Base-by-base conservation (phyloP, 2,888 invertebrate species). In the Tholera decimalis region DNA sequence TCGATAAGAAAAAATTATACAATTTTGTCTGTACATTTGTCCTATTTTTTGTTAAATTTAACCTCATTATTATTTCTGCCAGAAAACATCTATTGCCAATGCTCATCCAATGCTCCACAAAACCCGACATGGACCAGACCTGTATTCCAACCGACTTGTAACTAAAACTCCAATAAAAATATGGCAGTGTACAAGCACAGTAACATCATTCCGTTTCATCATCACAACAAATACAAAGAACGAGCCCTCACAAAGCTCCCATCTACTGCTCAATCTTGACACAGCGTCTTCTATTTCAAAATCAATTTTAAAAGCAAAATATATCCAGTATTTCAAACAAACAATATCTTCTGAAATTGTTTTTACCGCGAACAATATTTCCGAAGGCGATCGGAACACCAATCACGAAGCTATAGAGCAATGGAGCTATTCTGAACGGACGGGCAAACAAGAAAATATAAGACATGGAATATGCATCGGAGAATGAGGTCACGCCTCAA, bases 231-330 rank as follows among this genome's bases (percentile, higher is more conserved):
- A 56, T 41, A 79, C 76, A 54, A 60, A 67, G 54, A 56, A 44
- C 51, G 33, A 35, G 15, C 39, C 54, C n/a, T 41, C 61, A 65
- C 77, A 79, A 76, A 76, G 64, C 72, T 35, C 39, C 51, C 61
- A 79, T 71, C 71, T 57, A 56, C 56, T 59, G 44, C 58, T 60
- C 80, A 82, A 73, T 79, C 79, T 82, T 80, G 83, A 83, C 77
- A 82, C 83, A 80, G 56, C 68, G 73, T 61, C 80, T 53, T 66
- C 77, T 70, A 77, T 69, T 83, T 80, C 69, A 67, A 83, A 80
- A 80, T 80, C 79, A 80, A 83, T 80, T 80, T 80, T 70, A 73
- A 80, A 83, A 80, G 69, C 69, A 83, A 80, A 83, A 80, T 77
- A 77, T 60, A 79, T 73, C 77, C 80, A 69, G 66, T 73, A 83